A percentile compares a stretch with the other conserved stretches of the same genome.
These are phyloP conservation scores for Enteromius radiatus DNA, from an alignment of 2,797 vertebrate species.

Conservation along the genomic window DNA sequence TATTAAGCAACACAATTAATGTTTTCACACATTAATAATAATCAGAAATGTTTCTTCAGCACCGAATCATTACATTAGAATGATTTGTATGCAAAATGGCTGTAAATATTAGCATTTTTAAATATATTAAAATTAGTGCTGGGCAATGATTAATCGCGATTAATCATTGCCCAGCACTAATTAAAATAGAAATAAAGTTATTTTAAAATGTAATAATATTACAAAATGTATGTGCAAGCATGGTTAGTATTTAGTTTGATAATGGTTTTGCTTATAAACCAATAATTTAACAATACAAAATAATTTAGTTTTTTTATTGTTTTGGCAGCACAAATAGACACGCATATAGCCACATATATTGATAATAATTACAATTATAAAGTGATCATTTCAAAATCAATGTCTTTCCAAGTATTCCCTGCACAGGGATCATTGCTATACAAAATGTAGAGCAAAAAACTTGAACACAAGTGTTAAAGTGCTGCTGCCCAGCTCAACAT, in stretches of 20 bases:
- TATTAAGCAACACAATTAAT: not conserved
- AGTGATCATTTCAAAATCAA: not conserved
- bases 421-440: not conserved
- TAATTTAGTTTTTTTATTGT: not conserved
- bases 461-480: slow-evolving; percentile 12
- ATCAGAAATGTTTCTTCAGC: not conserved
- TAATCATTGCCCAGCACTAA: too few relatives aligned
- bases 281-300: not conserved
- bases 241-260: too few relatives aligned
- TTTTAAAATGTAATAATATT: not conserved
- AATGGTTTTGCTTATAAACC: not conserved
- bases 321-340: not conserved
- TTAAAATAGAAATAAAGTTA: not conserved
- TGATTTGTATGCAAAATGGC: too few relatives aligned
- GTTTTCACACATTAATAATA: not conserved
- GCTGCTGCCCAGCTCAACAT: slow-evolving; percentile 21
- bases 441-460: not conserved
- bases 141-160: too few relatives aligned
- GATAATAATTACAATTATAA: not conserved
- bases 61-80: not conserved
- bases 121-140: too few relatives aligned
- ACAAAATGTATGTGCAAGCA: not conserved
- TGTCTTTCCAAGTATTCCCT: not conserved
- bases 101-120: not conserved
- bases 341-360: not conserved